Base-by-base conservation (phyloP, 2,113 vertebrate genomes). In the Eublepharis macularius region DNA sequence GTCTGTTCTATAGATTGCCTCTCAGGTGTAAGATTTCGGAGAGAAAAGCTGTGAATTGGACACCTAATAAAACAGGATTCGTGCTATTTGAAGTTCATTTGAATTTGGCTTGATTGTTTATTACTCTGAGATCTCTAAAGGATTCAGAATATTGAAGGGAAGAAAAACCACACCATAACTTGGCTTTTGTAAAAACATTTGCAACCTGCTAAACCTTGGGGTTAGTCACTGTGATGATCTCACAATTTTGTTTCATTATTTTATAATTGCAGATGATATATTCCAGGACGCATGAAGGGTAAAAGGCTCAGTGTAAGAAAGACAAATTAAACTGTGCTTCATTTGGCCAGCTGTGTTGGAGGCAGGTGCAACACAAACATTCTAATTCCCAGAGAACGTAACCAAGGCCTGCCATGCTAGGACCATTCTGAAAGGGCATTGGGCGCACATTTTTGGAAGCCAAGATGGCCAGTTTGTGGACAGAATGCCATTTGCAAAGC, bases 191-290 rank as follows among this genome's bases (percentile, higher is more conserved):
- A 84, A 90, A 93, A 93, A 93, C 89, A 90, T 93, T 93, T 83
- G 82, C 86, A 92, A 83, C 79, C 86, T 76, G 85, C 92, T 91
- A 92, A 93, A 90, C 47, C 72, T 81, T 2, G 4, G 6, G 86
- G 87, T 89, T 90, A 85, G 54, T 82, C 70, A 87, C 90, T 65
- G 81, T 86, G 91, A 92, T 91, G 83, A 93, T 92, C 86, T 92
- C 93, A 89, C 77, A 79, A 91, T 92, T 93, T 86, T 83, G 91
- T 93, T 94, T 94, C 84, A 87, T 91, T 92, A 8, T 78, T 85
- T 89, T 92, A 93, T 88, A 93, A 93, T 94, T 92, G 90, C 34
- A 91, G 91, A 85, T 24, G n/a, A 92, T 91, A 84, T 51, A 90
- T 87, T 93, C 74, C 80, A 90, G 86, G 81, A 88, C 84, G 89